These are phyloP conservation scores for Harpalus rufipes DNA, from an alignment of 2,888 invertebrate species.

Conservation along the genomic window DNA sequence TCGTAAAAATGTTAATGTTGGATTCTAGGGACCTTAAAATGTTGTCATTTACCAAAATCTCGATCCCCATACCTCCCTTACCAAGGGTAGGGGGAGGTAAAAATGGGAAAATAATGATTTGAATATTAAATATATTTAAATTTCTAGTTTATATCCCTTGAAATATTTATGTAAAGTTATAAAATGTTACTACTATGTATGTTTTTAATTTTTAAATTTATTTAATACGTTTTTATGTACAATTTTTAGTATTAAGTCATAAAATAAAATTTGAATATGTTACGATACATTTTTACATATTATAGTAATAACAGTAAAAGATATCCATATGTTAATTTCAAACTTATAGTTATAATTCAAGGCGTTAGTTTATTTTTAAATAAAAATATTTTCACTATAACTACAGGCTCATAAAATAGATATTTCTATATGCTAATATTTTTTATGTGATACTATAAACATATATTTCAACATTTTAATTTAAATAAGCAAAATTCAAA, in stretches of 20 bases:
- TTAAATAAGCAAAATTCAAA: too few species aligned
- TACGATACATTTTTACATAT: neutral
- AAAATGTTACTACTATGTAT: neutral
- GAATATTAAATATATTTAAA: too few species aligned
- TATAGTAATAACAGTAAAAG: neutral
- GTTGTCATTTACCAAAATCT: too few species aligned
- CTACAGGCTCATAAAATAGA: neutral
- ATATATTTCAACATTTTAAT: neutral
- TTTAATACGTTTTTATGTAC: neutral
- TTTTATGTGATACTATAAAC: neutral
- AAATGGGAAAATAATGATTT: too few species aligned
- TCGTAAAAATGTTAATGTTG: too few species aligned
- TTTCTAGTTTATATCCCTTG: too few species aligned
- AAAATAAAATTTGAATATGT: neutral
- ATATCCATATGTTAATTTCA: neutral
- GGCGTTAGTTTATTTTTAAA: neutral
- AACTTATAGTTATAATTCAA: neutral
- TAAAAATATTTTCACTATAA: neutral
- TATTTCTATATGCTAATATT: neutral
- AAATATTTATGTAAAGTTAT: neutral
- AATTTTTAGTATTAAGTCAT: neutral
- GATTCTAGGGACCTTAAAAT: too few species aligned
- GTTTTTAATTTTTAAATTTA: neutral
- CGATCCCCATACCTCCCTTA: too few species aligned
- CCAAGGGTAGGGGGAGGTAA: too few species aligned